Base-by-base conservation (phyloP, 2,113 vertebrate genomes). In the Brachionichthys hirsutus region DNA sequence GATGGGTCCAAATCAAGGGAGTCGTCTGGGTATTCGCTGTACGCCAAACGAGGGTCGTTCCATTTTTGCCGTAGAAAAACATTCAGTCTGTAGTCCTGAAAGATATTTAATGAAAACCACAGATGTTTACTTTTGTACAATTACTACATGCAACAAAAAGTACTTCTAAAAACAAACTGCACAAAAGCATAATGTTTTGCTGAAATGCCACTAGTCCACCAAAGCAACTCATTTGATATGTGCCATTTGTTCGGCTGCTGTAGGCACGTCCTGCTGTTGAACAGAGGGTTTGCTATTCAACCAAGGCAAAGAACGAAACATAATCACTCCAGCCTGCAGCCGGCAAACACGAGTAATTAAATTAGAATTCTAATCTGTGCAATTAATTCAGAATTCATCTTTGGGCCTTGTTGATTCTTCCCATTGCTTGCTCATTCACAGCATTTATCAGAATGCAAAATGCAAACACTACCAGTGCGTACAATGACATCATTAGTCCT, bases 41-140 rank as follows among this genome's bases (percentile, higher is more conserved):
- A 98, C 0, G 95, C 92, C 86, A 98, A 85, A 4, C 95, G 93
- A 18, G 94, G 95, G 72, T 98, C 95, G 0, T 95, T 97, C 95
- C 95, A 97, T 57, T 96, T 93, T 60, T 98, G 95, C 51, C 95
- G 85, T 73, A 96, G 89, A 87, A 98, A 98, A 17, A 97, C 92
- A 6, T 97, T 98, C 56, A 98, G 92, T 9, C 93, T 87, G 79
- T 98, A 98, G 72, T 97, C 95, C 95, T 98, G 85, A 30, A 30
- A 8, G 24, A 30, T 30, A 30, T 30, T 30, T 4, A 30, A 30
- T 30, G 24, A 8, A 30, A 8, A 30, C 4, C 24, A 30, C 8
- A 30, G 24, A 30, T 30, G 24, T 30, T 30, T 30, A 8, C 24
- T 30, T 8, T 30, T 30, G 24, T 30, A 30, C 24, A 30, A 30